Evolutionary conservation across 2,797 vertebrate species (phyloP).

Genomic region (Phalanger gymnotis): DNA sequence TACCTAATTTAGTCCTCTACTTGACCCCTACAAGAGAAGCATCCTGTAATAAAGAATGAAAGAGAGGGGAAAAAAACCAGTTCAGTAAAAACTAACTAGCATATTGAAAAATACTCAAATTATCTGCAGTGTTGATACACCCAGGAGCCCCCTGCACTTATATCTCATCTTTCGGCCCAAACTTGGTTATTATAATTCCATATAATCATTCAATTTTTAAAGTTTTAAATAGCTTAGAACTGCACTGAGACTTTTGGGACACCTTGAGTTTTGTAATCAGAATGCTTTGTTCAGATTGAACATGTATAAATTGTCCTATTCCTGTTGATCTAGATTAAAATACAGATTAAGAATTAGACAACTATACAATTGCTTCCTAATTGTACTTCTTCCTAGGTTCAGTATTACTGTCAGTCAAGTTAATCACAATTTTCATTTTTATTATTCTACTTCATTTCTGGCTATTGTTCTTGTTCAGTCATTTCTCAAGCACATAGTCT

Average conservation of each 20-base stretch:
- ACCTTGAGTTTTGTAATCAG: background rate
- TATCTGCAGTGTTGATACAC: background rate
- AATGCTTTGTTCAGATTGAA: background rate
- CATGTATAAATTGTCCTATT: background rate
- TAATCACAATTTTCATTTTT: background rate
- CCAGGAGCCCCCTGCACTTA: background rate
- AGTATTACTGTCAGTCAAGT: background rate
- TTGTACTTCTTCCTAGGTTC: background rate
- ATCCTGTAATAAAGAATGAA: background rate
- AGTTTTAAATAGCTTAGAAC: background rate
- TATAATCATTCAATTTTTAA: background rate
- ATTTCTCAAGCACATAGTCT: background rate
- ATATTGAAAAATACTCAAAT: background rate
- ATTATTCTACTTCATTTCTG: background rate
- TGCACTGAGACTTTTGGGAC: background rate
- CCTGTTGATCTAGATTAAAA: background rate
- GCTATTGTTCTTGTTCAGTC: background rate
- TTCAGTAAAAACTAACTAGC: background rate
- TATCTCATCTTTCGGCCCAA: background rate
- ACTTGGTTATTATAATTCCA: background rate
- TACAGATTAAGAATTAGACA: background rate
- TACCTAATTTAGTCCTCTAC: background rate
- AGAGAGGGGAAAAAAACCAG: background rate
- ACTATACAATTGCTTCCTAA: background rate
- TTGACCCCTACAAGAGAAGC: background rate